Base-by-base conservation (phyloP, 1,140 invertebrate species). In the Anastatus disparis region DNA sequence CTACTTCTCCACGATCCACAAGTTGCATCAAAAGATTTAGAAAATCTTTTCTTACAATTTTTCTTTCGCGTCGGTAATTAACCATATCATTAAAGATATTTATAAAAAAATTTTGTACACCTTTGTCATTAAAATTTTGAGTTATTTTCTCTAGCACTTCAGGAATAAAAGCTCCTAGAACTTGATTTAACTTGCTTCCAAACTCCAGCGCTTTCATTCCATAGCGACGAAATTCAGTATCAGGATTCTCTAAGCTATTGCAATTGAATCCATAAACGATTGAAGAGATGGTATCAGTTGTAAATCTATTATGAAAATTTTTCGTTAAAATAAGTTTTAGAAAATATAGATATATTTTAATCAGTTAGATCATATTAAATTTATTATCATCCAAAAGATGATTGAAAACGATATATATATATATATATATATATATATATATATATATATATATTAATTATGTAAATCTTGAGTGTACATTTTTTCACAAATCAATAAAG, bases 21-120 rank as follows among this genome's bases (percentile, higher is more conserved):
- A 82, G 61, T 61, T 82, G 75, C 24, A 82, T 74, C 7, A 82
- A 38, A 1, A 79, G 69, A 70, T 79, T 75, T n/a, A 81, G 48
- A 62, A 82, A 81, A 63, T 89, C 88, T 22, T 87, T 86, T 29
- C 83, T 76, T 22, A 74, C 76, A 0, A 82, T 75, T 38, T 84
- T 82, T 66, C 86, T 85, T 62, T 81, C 77, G 24, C 84, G 78
- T 52, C 87, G 75, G 29, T 83, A 79, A 26, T 85, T 75, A 0
- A 89, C 77, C 0, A 84, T 76, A 42, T 90, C 85, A 73, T 86
- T 84, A 4, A 90, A 87, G 6, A 88, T 82, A 26, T 77, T 74
- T n/a, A 80, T 74, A 70, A 88, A 89, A 71, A 89, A 87, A 6
- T 82, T 71, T 26, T 75, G 75, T 10, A 82, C 75, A 44, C 79